Conservation (phyloP, 2,113 vertebrate genomes). For the Carassius auratus region DNA sequence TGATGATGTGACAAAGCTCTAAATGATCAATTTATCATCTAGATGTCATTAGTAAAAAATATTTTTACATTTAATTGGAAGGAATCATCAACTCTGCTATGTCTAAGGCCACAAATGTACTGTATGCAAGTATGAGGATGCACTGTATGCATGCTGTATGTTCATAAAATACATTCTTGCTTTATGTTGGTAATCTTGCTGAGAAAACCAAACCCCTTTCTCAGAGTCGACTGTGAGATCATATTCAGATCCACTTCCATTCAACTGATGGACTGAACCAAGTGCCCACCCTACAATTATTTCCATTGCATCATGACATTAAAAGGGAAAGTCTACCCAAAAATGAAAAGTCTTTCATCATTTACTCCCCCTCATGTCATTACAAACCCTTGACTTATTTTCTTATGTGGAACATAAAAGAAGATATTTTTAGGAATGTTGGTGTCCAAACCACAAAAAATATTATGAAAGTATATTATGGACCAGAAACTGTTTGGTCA, state of each 20-base stretch:
- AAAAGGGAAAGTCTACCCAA: not conserved
- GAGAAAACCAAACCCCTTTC: not conserved
- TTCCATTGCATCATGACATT: not conserved
- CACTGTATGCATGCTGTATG: not conserved
- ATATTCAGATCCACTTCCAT: not conserved
- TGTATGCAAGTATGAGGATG: not conserved
- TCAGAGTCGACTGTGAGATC: not conserved
- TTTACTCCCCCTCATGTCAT: not conserved
- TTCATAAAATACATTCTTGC: not conserved
- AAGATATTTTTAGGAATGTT: too few species aligned
- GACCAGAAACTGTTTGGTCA: not conserved
- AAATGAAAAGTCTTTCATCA: not conserved
- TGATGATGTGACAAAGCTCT: not conserved
- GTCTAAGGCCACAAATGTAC: not conserved
- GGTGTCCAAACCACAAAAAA: too few species aligned
- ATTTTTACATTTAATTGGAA: not conserved
- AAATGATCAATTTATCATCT: conserved; percentile 12
- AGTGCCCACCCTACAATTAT: not conserved
- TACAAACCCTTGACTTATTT: too few species aligned
- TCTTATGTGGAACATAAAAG: too few species aligned
- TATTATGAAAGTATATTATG: too few species aligned
- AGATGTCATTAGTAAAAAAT: not conserved
- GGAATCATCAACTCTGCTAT: not conserved
- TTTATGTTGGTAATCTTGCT: not conserved
- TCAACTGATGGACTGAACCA: not conserved